Evolutionary conservation across 2,888 invertebrate species (phyloP).

Genomic region (Ashinkailepas kermadecensis): DNA sequence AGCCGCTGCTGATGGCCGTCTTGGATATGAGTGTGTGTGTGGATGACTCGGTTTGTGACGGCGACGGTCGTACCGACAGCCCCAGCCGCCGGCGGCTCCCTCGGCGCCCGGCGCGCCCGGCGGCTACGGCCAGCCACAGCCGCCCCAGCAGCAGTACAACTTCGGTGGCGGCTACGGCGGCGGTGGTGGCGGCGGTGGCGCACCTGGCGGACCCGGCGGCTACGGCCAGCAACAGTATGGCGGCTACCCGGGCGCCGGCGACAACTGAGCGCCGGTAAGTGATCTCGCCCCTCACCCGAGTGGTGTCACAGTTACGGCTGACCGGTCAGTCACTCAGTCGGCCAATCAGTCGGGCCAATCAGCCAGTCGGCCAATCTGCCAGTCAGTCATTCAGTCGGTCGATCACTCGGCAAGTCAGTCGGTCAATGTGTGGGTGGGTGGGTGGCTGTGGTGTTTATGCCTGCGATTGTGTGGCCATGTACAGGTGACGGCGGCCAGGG

Average conservation of each 20-base stretch:
- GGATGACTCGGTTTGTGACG: too few relatives aligned
- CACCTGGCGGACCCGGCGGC: not conserved
- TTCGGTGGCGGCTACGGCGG: slow-evolving; percentile 12
- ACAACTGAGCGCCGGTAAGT: not conserved
- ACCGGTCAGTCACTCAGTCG: too few relatives aligned
- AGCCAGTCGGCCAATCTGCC: not conserved
- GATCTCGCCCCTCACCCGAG: too few relatives aligned
- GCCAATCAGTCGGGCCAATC: too few relatives aligned
- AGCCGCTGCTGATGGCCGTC: too few relatives aligned
- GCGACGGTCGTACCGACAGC: too few relatives aligned
- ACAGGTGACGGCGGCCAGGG: not conserved
- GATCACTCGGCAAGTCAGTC: not conserved
- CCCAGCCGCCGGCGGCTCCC: not conserved
- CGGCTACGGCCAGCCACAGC: not conserved
- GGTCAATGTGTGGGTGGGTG: not conserved
- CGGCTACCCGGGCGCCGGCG: not conserved
- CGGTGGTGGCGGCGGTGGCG: not conserved
- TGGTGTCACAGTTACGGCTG: too few relatives aligned
- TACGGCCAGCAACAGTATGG: not conserved
- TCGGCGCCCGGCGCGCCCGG: not conserved
- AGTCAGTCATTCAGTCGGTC: not conserved
- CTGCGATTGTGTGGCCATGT: not conserved
- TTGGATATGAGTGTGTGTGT: too few relatives aligned
- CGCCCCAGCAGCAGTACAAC: not conserved
- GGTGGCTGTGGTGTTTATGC: not conserved